These are phyloP conservation scores for Cephalotes varians DNA, from an alignment of 2,888 invertebrate species.

Conservation along the genomic window DNA sequence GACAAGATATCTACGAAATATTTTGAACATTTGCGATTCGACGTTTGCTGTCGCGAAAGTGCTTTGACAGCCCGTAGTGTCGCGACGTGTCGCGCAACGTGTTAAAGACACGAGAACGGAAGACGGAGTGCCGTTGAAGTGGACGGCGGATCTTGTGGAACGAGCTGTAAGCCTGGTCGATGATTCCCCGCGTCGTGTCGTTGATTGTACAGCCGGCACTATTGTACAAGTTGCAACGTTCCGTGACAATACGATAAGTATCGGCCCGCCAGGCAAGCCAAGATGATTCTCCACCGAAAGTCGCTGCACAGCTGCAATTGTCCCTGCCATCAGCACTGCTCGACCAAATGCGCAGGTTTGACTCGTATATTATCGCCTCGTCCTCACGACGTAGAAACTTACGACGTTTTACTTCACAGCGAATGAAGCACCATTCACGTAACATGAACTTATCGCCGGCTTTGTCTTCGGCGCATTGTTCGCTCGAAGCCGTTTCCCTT, in stretches of 20 bases:
- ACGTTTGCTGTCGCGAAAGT: neutral
- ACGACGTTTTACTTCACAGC: neutral
- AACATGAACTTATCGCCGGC: neutral
- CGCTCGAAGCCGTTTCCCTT: neutral
- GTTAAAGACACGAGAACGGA: conserved; percentile 1
- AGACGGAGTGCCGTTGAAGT: neutral
- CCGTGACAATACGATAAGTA: conserved; percentile 58
- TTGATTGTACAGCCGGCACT: conserved; percentile 22
- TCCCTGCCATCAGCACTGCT: conserved; percentile 84
- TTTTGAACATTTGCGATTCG: conserved; percentile 1
- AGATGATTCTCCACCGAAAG: conserved; percentile 79
- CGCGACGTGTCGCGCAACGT: neutral
- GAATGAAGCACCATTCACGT: neutral
- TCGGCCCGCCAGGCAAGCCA: conserved; percentile 48
- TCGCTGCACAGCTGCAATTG: conserved; percentile 82
- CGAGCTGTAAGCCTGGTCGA: conserved; percentile 26
- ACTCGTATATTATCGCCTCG: conserved; percentile 28
- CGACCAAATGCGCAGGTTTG: conserved; percentile 84
- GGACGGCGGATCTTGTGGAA: conserved; percentile 14
- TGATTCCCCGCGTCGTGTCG: conserved; percentile 12
- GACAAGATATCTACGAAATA: neutral
- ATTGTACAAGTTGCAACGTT: conserved; percentile 33
- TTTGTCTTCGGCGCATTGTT: neutral
- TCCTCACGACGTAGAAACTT: neutral
- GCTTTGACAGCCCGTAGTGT: too few species aligned